Percentiles rank a stretch among this genome's conserved stretches.
phyloP scores from a whole-genome alignment of 2,888 invertebrate species.

The Cremastobaeus sp. region DNA sequence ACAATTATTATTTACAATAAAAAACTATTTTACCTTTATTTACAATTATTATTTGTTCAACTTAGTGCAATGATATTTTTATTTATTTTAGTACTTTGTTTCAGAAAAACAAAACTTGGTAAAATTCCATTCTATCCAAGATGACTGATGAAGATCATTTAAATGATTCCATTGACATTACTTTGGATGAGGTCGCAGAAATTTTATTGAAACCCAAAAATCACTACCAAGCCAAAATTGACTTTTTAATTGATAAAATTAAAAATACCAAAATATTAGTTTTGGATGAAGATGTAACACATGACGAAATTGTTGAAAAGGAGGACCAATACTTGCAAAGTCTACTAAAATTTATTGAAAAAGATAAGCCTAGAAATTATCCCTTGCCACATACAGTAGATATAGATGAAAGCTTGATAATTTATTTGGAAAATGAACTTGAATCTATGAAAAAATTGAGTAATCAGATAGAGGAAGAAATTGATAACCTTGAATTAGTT shows the following conservation, averaged over 20 bases:
- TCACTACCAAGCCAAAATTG: slow-evolving; percentile 63
- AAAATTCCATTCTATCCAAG: too few species aligned
- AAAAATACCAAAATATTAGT: slow-evolving; percentile 61
- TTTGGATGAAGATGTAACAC: slow-evolving; percentile 28
- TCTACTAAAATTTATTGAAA: slow-evolving; percentile 58
- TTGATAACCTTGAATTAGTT: too few species aligned
- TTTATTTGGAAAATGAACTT: slow-evolving; percentile 64
- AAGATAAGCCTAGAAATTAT: slow-evolving; percentile 62
- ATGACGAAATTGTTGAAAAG: slow-evolving; percentile 62
- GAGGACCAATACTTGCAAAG: slow-evolving; percentile 59
- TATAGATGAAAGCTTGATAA: slow-evolving; percentile 61
- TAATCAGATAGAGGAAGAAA: slow-evolving; percentile 40
- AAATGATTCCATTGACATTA: slow-evolving; percentile 5
- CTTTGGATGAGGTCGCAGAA: slow-evolving; percentile 65
- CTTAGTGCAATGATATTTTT: too few species aligned
- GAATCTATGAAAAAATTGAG: slow-evolving; percentile 45
- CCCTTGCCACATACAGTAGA: slow-evolving; percentile 67
- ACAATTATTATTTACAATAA: too few species aligned
- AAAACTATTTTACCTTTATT: too few species aligned
- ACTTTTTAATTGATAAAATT: slow-evolving; percentile 57
- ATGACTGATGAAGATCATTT: too few species aligned
- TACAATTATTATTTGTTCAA: too few species aligned
- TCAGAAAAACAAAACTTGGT: too few species aligned
- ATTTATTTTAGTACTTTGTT: too few species aligned
- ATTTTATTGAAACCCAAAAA: slow-evolving; percentile 61